These are phyloP conservation scores for Leptinotarsa haldemani DNA, from an alignment of 2,888 invertebrate genomes.

Conservation along the genomic window DNA sequence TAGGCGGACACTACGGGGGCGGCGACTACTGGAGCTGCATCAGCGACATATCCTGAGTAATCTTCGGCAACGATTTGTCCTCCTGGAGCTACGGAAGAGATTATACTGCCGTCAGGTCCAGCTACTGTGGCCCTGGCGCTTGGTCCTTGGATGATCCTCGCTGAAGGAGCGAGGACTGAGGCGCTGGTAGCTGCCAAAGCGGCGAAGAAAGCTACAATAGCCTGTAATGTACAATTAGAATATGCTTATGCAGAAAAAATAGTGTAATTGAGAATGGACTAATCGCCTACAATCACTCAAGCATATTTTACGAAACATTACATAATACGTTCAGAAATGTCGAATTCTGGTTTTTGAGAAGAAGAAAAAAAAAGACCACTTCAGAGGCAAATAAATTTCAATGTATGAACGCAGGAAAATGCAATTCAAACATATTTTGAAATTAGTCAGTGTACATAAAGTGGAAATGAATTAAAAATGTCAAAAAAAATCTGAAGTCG, in stretches of 20 bases:
- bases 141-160: constrained; percentile 55
- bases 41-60: constrained; percentile 32
- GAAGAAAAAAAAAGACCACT: too few relatives aligned
- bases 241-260: neutral
- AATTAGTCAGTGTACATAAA: too few relatives aligned
- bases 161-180: constrained; percentile 39
- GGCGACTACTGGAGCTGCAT: constrained; percentile 46
- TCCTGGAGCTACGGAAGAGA: constrained; percentile 54
- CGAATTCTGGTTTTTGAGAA: too few relatives aligned
- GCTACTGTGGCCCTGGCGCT: constrained; percentile 53
- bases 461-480: too few relatives aligned
- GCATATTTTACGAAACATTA: too few relatives aligned
- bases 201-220: constrained; percentile 51
- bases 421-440: too few relatives aligned
- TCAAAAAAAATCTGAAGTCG: too few relatives aligned
- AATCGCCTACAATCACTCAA: too few relatives aligned
- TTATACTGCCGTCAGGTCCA: constrained; percentile 55
- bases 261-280: too few relatives aligned
- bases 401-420: too few relatives aligned
- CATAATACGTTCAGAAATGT: too few relatives aligned
- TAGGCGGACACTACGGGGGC: constrained; percentile 46
- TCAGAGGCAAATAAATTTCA: too few relatives aligned
- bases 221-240: constrained; percentile 27
- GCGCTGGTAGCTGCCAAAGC: constrained; percentile 52
- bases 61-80: constrained; percentile 54